Base-by-base conservation (phyloP, 2,888 invertebrate species). In the Caenorhabditis angaria region DNA sequence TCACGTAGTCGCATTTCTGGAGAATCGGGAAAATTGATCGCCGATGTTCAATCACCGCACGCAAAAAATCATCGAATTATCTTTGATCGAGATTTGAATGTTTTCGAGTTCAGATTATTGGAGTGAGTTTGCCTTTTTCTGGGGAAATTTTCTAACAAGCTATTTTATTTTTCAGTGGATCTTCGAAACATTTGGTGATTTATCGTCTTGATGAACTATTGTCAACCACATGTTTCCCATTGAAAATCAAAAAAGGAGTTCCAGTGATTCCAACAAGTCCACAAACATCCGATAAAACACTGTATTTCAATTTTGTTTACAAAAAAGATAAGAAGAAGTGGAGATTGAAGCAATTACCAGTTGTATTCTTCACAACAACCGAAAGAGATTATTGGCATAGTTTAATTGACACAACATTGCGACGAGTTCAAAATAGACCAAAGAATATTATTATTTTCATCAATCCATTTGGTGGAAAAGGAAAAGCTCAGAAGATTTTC, bases 401-500 rank as follows among this genome's bases (percentile, higher is more conserved):
- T 29, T 60, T 79, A 48, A 76, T 78, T 53, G 66, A 68, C 28
- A 62, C 74, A 55, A 80, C 80, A 12, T 55, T 80, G 28, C 65
- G 70, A 73, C 72, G 75, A 74, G 69, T 82, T 25, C 63, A 72
- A 32, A 77, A 78, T 20, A 90, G 94, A 60, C 93, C 94, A 5
- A 91, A 91, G 78, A 91, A 91, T 57, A 88, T 94, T 51, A 88
- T 94, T 60, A 90, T 94, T 20, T 93, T 94, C 88, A 91, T 94
- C 1, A 94, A 94, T 89, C 94, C 94, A 0, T 93, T 91, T 86
- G 93, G 94, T 0, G 94, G 94, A 0, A 92, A 92, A 82, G 91
- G 91, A 83, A 91, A 91, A 82, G 94, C 92, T 0, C 88, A 91
- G 63, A 90, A 91, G 81, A 92, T 93, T 59, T 94, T 92, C 88